Percentiles rank a stretch among this genome's conserved stretches.
These are phyloP conservation scores for Pogonognathellus flavescens DNA, from an alignment of 1,140 invertebrate species.

Conservation along the genomic window DNA sequence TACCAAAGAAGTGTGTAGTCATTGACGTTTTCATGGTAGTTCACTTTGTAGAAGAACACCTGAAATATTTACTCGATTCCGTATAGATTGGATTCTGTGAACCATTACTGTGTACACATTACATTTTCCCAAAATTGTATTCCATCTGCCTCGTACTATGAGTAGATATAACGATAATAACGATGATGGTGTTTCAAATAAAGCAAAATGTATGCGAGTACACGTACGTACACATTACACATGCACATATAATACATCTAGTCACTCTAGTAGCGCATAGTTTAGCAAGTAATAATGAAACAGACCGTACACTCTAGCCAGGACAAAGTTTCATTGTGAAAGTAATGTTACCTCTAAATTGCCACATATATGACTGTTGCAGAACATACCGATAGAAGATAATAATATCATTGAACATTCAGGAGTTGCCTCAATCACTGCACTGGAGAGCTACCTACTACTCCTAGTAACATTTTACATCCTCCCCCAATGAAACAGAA, in stretches of 20 bases:
- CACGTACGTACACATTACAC: too few species aligned
- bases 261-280: constrained; percentile 10
- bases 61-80: too few species aligned
- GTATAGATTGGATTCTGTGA: too few species aligned
- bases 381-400: constrained; percentile 31
- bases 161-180: too few species aligned
- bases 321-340: constrained; percentile 6
- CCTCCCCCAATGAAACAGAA: not conserved
- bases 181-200: not conserved
- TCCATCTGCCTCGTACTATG: too few species aligned
- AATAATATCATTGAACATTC: constrained; percentile 19
- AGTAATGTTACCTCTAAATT: constrained; percentile 12
- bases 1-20: not conserved
- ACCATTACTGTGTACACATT: too few species aligned
- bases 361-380: constrained; percentile 43
- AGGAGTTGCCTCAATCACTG: not conserved
- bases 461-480: not conserved
- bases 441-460: too few species aligned
- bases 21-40: not conserved
- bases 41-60: too few species aligned
- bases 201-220: not conserved
- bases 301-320: too few species aligned
- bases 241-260: not conserved
- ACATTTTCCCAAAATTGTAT: too few species aligned
- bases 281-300: constrained; percentile 26